phyloP scores from a whole-genome alignment of 1,140 invertebrate species.

The Acyrthosiphon pisum region DNA sequence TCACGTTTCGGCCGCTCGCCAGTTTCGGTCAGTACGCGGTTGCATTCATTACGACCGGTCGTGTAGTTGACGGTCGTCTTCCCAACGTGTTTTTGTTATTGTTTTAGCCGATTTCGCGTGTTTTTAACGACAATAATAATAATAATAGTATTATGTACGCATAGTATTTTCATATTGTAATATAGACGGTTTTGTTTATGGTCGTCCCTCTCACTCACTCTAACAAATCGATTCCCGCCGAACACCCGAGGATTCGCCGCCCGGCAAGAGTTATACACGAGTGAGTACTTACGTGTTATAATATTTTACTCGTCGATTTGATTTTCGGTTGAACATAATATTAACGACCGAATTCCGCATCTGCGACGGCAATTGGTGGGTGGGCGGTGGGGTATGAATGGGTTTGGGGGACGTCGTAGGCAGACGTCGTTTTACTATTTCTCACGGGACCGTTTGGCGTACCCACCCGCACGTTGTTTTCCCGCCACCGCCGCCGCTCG shows the following conservation, averaged over 20 bases:
- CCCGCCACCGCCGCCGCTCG: no score
- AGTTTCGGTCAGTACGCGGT: background rate
- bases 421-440: background rate
- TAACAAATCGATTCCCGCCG: background rate
- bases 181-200: background rate
- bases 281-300: background rate
- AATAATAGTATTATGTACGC: background rate
- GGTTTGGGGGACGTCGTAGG: background rate
- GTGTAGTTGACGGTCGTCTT: background rate
- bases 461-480: conserved; percentile 34
- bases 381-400: background rate
- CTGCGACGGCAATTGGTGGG: background rate
- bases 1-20: background rate
- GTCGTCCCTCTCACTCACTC: no score
- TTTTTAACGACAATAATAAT: background rate
- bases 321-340: background rate
- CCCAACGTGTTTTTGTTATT: no score
- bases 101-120: background rate
- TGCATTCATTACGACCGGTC: no score
- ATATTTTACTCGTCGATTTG: background rate
- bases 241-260: background rate
- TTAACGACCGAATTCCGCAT: background rate
- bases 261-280: background rate
- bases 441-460: background rate
- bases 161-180: background rate